Base-by-base conservation (phyloP, 2,113 vertebrate genomes). In the Corythoichthys intestinalis region DNA sequence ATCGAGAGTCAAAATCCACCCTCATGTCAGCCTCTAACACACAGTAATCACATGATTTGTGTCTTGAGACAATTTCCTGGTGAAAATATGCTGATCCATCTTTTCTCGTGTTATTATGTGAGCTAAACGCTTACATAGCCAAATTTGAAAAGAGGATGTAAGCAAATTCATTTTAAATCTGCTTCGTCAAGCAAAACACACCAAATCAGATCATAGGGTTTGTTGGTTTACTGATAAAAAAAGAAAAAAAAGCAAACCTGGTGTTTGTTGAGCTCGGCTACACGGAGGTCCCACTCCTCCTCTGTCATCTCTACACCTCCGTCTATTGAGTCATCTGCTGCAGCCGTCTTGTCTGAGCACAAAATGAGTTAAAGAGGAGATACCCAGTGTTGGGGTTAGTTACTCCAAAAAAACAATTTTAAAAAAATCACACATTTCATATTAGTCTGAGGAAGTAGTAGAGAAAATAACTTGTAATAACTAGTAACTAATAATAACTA, bases 191-290 rank as follows among this genome's bases (percentile, higher is more conserved):
- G 56, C 74, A 73, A 78, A 63, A 47, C 41, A 63, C 13, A 69
- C n/a, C 15, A 54, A 69, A 62, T 17, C 52, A 66, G 28, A 57
- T 49, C 35, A 1, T 0, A 3, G 15, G 59, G 57, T 49, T 63
- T 44, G 44, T 63, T 47, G 41, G 20, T 63, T 63, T 13, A 37
- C 56, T 2, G 56, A 58, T 63, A 5, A 58, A 58, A 35, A 58
- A 37, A 37, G 35, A 37, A 35, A 46, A 63, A 28, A 47, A 46
- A 14, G 1, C 41, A 12, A 44, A 99, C 97, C 96, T 99, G 97
- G 79, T 98, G 96, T 84, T 99, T 99, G 83, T 96, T 98, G 86
- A 96, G 91, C 60, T 97, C 96, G 57, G 96, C 93, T 79, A 94
- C 89, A 0, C 95, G 95, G 78, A 92, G 93, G 75, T 93, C 93